phyloP scores from a whole-genome alignment of 2,888 invertebrate species.

The Pilophorus perplexus region DNA sequence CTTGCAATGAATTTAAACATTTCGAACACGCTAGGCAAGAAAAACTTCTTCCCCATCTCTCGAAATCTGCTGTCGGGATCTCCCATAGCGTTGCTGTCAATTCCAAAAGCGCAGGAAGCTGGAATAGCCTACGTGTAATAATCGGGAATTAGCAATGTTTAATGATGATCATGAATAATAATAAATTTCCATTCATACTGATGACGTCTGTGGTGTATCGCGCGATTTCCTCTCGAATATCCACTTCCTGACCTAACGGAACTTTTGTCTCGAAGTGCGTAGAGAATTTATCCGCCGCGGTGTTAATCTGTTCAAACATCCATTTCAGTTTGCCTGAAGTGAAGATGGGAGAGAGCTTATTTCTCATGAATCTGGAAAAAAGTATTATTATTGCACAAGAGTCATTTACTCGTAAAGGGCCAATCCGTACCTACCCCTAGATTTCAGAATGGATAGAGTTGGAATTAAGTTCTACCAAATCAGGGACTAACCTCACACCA shows the following conservation, averaged over 20 bases:
- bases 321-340: conserved; percentile 24
- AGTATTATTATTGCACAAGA: too few species aligned
- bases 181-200: too few species aligned
- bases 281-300: neutral
- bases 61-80: conserved; percentile 32
- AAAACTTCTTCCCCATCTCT: conserved; percentile 32
- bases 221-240: neutral
- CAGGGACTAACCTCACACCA: too few species aligned
- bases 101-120: conserved; percentile 42
- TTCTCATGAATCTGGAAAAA: conserved; percentile 3
- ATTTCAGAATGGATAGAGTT: too few species aligned
- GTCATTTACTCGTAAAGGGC: too few species aligned
- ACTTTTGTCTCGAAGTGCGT: neutral
- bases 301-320: conserved; percentile 24
- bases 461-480: too few species aligned
- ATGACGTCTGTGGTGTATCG: neutral
- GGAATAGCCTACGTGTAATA: too few species aligned
- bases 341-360: conserved; percentile 13
- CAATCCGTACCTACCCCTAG: too few species aligned
- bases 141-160: too few species aligned
- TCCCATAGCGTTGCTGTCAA: conserved; percentile 28
- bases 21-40: neutral
- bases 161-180: too few species aligned
- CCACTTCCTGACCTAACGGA: neutral
- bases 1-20: neutral